Conservation (phyloP, 1,140 invertebrate genomes). For the Cotesia typhae region DNA sequence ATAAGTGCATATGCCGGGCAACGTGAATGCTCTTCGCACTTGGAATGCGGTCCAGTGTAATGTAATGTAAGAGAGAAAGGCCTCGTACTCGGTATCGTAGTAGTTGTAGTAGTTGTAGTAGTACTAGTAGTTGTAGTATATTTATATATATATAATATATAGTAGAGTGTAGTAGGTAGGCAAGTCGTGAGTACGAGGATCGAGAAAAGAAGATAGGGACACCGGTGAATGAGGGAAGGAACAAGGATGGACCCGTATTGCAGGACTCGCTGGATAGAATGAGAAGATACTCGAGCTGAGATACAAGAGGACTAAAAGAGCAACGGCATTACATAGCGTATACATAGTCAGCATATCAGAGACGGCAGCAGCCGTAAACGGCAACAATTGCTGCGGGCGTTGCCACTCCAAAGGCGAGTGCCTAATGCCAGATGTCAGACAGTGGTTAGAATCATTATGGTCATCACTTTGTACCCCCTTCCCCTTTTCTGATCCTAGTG, state of each 20-base stretch:
- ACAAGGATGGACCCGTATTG: not conserved
- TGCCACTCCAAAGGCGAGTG: constrained; percentile 57
- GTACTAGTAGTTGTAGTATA: constrained; percentile 7
- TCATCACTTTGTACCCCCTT: constrained; percentile 56
- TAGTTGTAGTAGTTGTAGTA: not conserved
- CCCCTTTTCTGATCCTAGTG: not conserved
- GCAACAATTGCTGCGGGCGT: constrained; percentile 61
- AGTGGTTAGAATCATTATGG: constrained; percentile 58
- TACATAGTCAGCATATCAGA: constrained; percentile 10
- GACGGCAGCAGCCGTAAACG: constrained; percentile 54
- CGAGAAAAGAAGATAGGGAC: constrained; percentile 5
- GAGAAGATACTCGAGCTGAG: not conserved
- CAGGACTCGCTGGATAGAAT: not conserved
- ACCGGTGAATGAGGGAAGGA: constrained; percentile 3
- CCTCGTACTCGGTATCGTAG: not conserved
- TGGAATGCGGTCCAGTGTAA: constrained; percentile 31
- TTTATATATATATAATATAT: no score
- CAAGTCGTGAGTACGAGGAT: constrained; percentile 2
- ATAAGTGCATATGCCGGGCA: constrained; percentile 23
- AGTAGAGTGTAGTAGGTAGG: no score
- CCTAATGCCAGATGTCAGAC: constrained; percentile 62
- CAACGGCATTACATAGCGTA: no score
- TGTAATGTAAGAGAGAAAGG: constrained; percentile 17
- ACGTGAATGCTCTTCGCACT: constrained; percentile 30
- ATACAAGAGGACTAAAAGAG: no score